Percentiles rank a stretch among this genome's conserved stretches.
Evolutionary conservation across 92 coral and sea anemone genomes (phyloP).

Genomic region (Muricea muricata): DNA sequence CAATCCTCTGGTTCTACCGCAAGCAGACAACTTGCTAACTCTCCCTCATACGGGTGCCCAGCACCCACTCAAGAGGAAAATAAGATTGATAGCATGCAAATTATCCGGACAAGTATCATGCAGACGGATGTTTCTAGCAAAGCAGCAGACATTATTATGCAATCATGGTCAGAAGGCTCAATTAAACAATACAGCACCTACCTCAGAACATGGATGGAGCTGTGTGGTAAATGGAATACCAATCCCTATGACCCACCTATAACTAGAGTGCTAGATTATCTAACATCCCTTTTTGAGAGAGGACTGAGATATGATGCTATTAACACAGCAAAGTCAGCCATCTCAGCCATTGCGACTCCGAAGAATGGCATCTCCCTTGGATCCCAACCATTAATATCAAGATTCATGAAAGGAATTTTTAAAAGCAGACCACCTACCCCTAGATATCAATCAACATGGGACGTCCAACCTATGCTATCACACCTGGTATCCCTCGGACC

Average conservation of each 20-base stretch:
- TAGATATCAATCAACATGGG: conserved; percentile 55
- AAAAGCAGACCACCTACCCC: conserved; percentile 35
- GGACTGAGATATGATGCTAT: conserved; percentile 43
- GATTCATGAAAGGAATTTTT: conserved; percentile 30
- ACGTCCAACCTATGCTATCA: conserved; percentile 45
- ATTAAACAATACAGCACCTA: conserved; percentile 53
- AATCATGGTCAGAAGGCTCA: conserved; percentile 52
- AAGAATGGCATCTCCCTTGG: conserved; percentile 31
- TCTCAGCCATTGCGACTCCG: conserved; percentile 54
- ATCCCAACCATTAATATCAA: conserved; percentile 49
- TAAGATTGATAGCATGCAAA: conserved; percentile 61
- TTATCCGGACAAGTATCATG: conserved; percentile 56
- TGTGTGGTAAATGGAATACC: conserved; percentile 53
- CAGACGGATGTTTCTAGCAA: conserved; percentile 56
- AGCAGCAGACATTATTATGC: conserved; percentile 50
- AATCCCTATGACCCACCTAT: conserved; percentile 20
- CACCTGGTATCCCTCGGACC: conserved; percentile 36
- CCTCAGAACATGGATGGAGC: conserved; percentile 35
- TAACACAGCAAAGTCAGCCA: conserved; percentile 55
- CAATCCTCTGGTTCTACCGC: conserved; percentile 46
- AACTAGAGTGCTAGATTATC: too few relatives aligned
- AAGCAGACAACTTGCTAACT: conserved; percentile 27
- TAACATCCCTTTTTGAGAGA: too few relatives aligned
- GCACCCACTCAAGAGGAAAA: conserved; percentile 53
- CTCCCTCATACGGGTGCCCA: conserved; percentile 53